Evolutionary conservation across 2,113 vertebrate genomes (phyloP).

Genomic region (Mus musculus): GRCm39 chr10:42164501-42165000

Average conservation of each 20-base stretch:
- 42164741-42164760: too few species aligned
- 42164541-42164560: not conserved
- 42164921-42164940: not conserved
- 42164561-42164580: not conserved
- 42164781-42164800: not conserved
- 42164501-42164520: constrained; percentile 44
- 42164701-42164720: too few species aligned
- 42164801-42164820: not conserved
- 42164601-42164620: not conserved
- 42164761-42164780: not conserved
- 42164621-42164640: constrained; percentile 11
- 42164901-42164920: not conserved
- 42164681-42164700: not conserved
- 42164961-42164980: not conserved
- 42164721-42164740: too few species aligned
- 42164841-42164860: not conserved
- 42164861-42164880: not conserved
- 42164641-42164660: not conserved
- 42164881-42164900: not conserved
- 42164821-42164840: not conserved
- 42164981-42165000: not conserved
- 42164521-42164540: not conserved
- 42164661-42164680: not conserved
- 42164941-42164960: not conserved
- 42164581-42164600: not conserved